Conservation (phyloP, 2,888 invertebrate genomes). For the Penaeus monodon region DNA sequence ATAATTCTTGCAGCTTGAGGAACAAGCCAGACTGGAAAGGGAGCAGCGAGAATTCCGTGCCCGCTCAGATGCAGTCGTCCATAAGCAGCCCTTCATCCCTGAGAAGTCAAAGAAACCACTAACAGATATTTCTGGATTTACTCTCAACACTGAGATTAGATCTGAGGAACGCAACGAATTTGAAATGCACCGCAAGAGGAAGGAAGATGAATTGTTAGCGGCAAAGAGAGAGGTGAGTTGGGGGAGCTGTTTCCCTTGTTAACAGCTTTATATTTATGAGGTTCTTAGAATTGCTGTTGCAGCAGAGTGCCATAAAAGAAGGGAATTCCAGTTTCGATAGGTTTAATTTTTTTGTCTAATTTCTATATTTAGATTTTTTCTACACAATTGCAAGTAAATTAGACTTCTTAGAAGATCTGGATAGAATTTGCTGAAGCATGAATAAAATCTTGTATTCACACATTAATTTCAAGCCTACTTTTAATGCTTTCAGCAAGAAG, state of each 20-base stretch:
- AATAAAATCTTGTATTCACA: too few species aligned
- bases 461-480: not conserved
- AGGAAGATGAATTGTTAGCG: slow-evolving; percentile 74
- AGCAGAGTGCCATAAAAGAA: too few species aligned
- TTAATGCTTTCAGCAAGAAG: slow-evolving; percentile 67
- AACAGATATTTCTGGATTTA: slow-evolving; percentile 73
- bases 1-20: slow-evolving; percentile 68
- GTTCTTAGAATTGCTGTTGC: too few species aligned
- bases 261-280: not conserved
- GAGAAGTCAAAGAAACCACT: slow-evolving; percentile 72
- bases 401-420: too few species aligned
- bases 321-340: too few species aligned
- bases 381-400: too few species aligned
- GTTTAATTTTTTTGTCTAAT: too few species aligned
- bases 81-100: slow-evolving; percentile 78
- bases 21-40: slow-evolving; percentile 68
- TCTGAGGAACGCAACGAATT: slow-evolving; percentile 76
- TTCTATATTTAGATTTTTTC: too few species aligned
- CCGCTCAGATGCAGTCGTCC: slow-evolving; percentile 75
- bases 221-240: slow-evolving; percentile 69
- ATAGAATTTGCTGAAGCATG: too few species aligned
- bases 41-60: slow-evolving; percentile 75
- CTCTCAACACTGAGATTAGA: slow-evolving; percentile 77
- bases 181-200: slow-evolving; percentile 73
- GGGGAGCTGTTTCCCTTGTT: not conserved